Percentiles rank a stretch among this genome's conserved stretches.
Conservation (phyloP, 2,797 vertebrate species). For the Syngnathus rostellatus region DNA sequence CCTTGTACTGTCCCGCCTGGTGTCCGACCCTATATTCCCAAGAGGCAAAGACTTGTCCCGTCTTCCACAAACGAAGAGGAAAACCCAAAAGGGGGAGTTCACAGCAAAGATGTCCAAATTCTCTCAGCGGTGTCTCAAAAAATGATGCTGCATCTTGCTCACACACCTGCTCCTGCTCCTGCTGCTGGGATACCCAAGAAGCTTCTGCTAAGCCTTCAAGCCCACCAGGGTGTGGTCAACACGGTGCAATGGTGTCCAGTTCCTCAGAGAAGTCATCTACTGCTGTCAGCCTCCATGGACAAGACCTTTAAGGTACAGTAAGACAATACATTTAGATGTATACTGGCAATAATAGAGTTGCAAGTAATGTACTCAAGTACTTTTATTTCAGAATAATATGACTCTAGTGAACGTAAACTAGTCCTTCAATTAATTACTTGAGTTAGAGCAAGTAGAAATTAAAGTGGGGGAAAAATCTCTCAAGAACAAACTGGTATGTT, state of each 20-base stretch:
- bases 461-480: too few relatives aligned
- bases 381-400: background rate
- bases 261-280: conserved; percentile 76
- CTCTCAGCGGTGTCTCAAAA: conserved; percentile 66
- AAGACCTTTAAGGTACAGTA: conserved; percentile 84
- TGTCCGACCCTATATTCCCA: conserved; percentile 82
- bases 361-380: background rate
- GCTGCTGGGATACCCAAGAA: conserved; percentile 70
- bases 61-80: conserved; percentile 12
- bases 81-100: conserved; percentile 13
- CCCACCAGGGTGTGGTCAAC: conserved; percentile 82
- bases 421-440: too few relatives aligned
- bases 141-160: conserved; percentile 72
- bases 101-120: conserved; percentile 38
- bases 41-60: conserved; percentile 69
- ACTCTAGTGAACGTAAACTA: background rate
- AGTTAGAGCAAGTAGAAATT: too few relatives aligned
- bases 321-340: background rate
- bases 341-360: background rate
- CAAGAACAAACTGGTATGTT: too few relatives aligned
- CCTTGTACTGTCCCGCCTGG: conserved; percentile 25
- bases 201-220: conserved; percentile 69
- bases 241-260: conserved; percentile 84
- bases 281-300: conserved; percentile 93
- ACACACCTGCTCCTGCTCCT: conserved; percentile 29